Conservation (phyloP, 2,888 invertebrate species). For the Chloroclysta siterata region DNA sequence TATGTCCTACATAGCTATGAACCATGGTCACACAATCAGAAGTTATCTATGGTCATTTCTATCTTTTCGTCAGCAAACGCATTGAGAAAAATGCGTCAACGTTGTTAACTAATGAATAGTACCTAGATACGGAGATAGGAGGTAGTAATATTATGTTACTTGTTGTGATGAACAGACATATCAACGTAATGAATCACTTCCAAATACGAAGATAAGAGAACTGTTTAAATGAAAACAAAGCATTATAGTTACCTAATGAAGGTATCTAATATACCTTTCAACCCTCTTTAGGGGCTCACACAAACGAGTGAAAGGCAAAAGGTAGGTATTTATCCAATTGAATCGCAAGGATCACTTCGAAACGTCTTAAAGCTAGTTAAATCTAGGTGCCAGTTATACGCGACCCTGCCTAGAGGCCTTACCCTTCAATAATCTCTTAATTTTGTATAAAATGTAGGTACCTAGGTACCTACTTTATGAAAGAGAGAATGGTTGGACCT, state of each 20-base stretch:
- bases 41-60: not conserved
- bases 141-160: no score
- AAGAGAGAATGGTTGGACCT: no score
- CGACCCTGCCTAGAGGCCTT: no score
- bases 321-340: no score
- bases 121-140: not conserved
- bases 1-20: not conserved
- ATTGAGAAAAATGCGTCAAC: conserved; percentile 15
- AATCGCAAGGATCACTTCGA: no score
- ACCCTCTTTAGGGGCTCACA: no score
- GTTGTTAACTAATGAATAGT: not conserved
- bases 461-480: no score
- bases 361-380: no score
- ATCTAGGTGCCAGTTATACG: no score
- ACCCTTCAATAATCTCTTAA: no score
- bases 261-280: not conserved
- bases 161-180: conserved; percentile 20
- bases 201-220: conserved; percentile 27
- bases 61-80: conserved; percentile 1
- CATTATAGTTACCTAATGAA: not conserved
- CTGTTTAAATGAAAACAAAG: conserved; percentile 20
- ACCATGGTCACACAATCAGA: conserved; percentile 1
- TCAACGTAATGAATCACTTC: conserved; percentile 31
- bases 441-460: no score
- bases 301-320: no score